A percentile compares a stretch with the other conserved stretches of the same genome.
Evolutionary conservation across 2,797 vertebrate species (phyloP).

Genomic region (Thripadectes ignobilis): DNA sequence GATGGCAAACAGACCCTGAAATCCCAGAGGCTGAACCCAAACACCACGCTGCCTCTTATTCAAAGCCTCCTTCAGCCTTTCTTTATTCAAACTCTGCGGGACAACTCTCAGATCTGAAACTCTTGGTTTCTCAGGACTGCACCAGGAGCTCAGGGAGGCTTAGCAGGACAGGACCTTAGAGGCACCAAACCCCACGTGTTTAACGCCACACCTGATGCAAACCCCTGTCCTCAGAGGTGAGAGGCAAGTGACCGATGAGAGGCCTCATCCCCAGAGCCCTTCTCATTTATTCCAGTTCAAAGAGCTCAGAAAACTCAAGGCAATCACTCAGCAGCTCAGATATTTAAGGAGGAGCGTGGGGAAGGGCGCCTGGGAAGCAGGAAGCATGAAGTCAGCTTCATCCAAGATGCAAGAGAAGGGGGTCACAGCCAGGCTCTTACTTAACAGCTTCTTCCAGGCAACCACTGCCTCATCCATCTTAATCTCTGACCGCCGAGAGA

Average conservation of each 20-base stretch:
- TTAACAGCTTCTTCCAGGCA: conserved; percentile 37
- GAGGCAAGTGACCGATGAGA: not conserved
- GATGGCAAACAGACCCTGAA: not conserved
- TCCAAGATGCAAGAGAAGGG: not conserved
- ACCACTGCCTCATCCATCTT: conserved; percentile 18
- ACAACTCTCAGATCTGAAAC: not conserved
- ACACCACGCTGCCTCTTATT: not conserved
- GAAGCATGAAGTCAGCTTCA: not conserved
- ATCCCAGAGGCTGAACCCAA: not conserved
- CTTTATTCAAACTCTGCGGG: not conserved
- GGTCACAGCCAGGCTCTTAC: not conserved
- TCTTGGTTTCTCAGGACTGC: not conserved
- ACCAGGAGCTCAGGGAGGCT: not conserved
- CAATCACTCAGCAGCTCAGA: conserved; percentile 27
- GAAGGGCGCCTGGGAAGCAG: not conserved
- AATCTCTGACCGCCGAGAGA: conserved; percentile 24
- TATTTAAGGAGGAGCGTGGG: not conserved
- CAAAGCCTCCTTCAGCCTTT: not conserved
- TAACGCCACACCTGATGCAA: not conserved
- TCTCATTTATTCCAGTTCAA: conserved; percentile 22
- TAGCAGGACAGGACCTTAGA: not conserved
- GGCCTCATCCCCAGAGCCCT: not conserved
- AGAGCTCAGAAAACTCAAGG: conserved; percentile 34
- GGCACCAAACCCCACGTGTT: not conserved
- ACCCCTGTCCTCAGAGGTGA: not conserved